These are phyloP conservation scores for Drosophila meridiana DNA, from an alignment of 2,888 invertebrate genomes.

Conservation along the genomic window DNA sequence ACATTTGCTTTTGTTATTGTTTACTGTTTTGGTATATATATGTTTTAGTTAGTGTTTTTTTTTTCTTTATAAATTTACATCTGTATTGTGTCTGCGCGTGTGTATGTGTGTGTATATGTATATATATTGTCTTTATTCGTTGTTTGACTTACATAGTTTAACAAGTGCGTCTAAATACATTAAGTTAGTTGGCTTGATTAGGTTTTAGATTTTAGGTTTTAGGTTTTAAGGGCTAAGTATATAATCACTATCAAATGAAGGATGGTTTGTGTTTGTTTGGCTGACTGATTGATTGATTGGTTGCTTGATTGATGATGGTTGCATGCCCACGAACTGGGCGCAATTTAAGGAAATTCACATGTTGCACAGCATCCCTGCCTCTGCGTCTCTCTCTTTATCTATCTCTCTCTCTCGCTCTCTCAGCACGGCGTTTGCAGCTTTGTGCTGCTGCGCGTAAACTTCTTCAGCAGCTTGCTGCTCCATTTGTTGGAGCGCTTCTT, in stretches of 20 bases:
- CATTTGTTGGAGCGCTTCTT: conserved; percentile 74
- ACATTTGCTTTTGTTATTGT: conserved; percentile 43
- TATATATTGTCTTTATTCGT: conserved; percentile 76
- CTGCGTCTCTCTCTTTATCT: not conserved
- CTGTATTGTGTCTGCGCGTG: conserved; percentile 16
- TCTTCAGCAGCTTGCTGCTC: conserved; percentile 71
- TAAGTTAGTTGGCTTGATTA: conserved; percentile 68
- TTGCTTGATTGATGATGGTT: conserved; percentile 2
- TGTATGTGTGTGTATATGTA: conserved; percentile 16
- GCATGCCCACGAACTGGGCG: conserved; percentile 34
- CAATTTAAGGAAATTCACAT: conserved; percentile 53
- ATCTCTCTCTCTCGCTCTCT: conserved; percentile 3
- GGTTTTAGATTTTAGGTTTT: conserved; percentile 42
- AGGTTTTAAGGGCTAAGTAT: conserved; percentile 50
- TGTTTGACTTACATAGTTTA: conserved; percentile 74
- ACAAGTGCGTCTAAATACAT: conserved; percentile 75
- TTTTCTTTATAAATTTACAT: conserved; percentile 28
- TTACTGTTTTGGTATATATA: conserved; percentile 35
- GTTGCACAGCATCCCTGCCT: conserved; percentile 9
- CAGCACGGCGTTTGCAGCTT: conserved; percentile 70
- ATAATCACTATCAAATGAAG: conserved; percentile 67
- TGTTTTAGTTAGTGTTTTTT: conserved; percentile 16
- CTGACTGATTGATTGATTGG: conserved; percentile 22
- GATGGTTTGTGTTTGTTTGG: conserved; percentile 32
- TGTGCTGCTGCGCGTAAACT: conserved; percentile 74